Evolutionary conservation across 2,797 vertebrate species (phyloP).

Genomic region (Chaetodon trifasciatus): DNA sequence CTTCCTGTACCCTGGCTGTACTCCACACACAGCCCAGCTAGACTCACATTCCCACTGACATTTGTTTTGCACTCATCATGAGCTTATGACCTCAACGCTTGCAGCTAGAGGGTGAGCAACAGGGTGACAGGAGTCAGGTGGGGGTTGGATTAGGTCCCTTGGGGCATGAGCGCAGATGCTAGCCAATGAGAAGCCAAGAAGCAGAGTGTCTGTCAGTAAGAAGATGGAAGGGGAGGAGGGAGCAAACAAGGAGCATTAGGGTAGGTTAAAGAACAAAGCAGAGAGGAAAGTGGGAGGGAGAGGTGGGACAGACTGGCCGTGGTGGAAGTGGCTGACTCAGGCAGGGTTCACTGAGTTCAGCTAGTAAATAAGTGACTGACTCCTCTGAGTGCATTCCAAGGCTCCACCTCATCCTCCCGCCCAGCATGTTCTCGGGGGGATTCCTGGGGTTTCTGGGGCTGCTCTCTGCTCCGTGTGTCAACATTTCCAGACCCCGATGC

Average conservation of each 20-base stretch:
- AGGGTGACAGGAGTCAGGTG: constrained; percentile 60
- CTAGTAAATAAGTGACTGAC: constrained; percentile 88
- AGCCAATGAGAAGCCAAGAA: constrained; percentile 70
- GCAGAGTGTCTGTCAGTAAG: constrained; percentile 63
- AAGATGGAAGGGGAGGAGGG: constrained; percentile 45
- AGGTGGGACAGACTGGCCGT: constrained; percentile 45
- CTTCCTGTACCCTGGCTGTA: constrained; percentile 37
- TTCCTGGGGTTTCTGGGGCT: constrained; percentile 79
- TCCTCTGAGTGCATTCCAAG: constrained; percentile 85
- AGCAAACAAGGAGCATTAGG: constrained; percentile 28
- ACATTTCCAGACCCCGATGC: constrained; percentile 76
- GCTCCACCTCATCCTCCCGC: constrained; percentile 82
- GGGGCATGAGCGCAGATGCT: constrained; percentile 51
- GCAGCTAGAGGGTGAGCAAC: constrained; percentile 47
- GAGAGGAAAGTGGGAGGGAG: constrained; percentile 55
- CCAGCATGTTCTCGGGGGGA: constrained; percentile 80
- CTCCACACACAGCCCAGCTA: constrained; percentile 28
- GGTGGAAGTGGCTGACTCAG: constrained; percentile 84
- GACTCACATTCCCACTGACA: constrained; percentile 53
- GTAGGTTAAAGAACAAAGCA: constrained; percentile 60
- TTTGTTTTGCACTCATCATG: constrained; percentile 70
- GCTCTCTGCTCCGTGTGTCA: constrained; percentile 73
- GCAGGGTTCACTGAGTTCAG: constrained; percentile 87
- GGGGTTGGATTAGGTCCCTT: constrained; percentile 46
- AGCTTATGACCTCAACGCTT: constrained; percentile 64